Evolutionary conservation across 2,113 vertebrate genomes (phyloP), one percentile per base, ranked within the genome.

Genomic region (Cebus imitator): DNA sequence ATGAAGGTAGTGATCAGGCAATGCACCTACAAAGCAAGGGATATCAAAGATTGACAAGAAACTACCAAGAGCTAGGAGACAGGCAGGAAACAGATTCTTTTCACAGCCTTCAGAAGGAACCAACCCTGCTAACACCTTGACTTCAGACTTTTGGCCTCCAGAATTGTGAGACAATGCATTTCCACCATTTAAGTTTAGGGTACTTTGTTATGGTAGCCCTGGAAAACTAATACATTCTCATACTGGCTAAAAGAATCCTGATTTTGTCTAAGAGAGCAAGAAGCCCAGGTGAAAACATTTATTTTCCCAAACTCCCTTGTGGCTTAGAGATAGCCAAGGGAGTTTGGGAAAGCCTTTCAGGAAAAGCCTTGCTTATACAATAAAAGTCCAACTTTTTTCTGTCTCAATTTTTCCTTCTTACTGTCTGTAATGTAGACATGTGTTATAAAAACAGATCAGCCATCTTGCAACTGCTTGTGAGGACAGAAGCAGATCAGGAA

Each of bases 261-360:
- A 73, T 93, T 95, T 94, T 90, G 32, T 55, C 89, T 89, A 91
- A 93, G 68, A 78, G 6, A 32, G 55, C 40, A 68, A 83, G 5
- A 81, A 94, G 10, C 6, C 14, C 27, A 66, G 21, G 8, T 81
- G 20, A 88, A 81, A 94, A 91, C 2, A 72, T 72, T 30, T 0
- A 66, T 35, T 21, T 87, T 90, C 55, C n/a, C 43, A 91, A 88
- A 32, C 37, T 82, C 68, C 43, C 48, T 76, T 91, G 52, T 25
- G 66, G 10, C 25, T 83, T 91, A 91, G n/a, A 64, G 18, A 88
- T 57, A 64, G 6, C 14, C 78, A 52, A 52, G 52, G 52, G 52
- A 52, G 52, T 52, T 52, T 52, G 52, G 52, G 17, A 17, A 52
- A 52, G 52, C 52, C 52, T 52, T 89, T 96, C 50, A 68, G 16